Percentiles rank a stretch among this genome's conserved stretches.
These are phyloP conservation scores for Astyanax mexicanus DNA, from an alignment of 2,797 vertebrate genomes.

Conservation along the genomic window DNA sequence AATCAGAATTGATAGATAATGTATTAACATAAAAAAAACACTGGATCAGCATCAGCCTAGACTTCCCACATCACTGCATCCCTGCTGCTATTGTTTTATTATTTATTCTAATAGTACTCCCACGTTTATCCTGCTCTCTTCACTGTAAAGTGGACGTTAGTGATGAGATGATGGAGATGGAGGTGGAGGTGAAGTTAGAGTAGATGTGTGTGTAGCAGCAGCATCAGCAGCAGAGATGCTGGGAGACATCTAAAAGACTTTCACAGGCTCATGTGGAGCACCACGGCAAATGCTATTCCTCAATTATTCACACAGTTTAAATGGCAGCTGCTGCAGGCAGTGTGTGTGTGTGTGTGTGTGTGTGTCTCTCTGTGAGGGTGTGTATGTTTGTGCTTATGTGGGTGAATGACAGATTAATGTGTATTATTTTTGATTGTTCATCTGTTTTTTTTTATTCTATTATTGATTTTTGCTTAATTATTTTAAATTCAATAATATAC, in stretches of 20 bases:
- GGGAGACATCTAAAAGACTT: conserved; percentile 82
- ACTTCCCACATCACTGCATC: too few relatives aligned
- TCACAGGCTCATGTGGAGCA: conserved; percentile 83
- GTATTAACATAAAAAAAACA: too few relatives aligned
- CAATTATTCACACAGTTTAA: conserved; percentile 87
- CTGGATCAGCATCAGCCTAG: too few relatives aligned
- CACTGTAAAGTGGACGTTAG: conserved; percentile 34
- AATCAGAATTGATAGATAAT: too few relatives aligned
- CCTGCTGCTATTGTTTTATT: too few relatives aligned
- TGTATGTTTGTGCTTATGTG: conserved; percentile 64
- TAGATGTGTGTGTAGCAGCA: conserved; percentile 35
- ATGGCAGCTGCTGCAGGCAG: conserved; percentile 81
- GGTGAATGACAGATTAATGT: conserved; percentile 63
- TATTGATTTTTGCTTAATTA: background rate
- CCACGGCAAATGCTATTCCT: conserved; percentile 86
- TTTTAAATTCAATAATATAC: too few relatives aligned
- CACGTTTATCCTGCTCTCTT: conserved; percentile 15
- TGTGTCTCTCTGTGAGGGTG: conserved; percentile 51
- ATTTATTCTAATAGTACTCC: background rate
- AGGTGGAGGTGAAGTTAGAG: conserved; percentile 4
- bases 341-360: conserved; percentile 10
- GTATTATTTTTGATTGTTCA: conserved; percentile 53
- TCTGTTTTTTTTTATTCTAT: background rate
- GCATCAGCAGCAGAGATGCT: conserved; percentile 47
- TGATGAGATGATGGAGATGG: conserved; percentile 47